Evolutionary conservation across 2,888 invertebrate species (phyloP).

Genomic region (Calliopum simillimum): DNA sequence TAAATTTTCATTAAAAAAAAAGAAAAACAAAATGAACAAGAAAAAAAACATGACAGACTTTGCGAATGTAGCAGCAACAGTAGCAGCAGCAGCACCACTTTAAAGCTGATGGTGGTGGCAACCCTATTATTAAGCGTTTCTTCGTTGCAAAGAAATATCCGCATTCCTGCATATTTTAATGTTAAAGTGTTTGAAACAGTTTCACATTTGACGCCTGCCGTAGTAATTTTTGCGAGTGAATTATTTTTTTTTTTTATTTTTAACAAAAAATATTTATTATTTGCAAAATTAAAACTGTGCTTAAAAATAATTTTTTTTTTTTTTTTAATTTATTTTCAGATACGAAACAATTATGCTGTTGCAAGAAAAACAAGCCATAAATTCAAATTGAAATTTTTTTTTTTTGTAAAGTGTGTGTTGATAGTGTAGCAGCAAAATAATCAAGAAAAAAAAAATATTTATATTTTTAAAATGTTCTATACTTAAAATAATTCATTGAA

Average conservation of each 20-base stretch:
- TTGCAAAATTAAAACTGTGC: slow-evolving; percentile 59
- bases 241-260: slow-evolving; percentile 8
- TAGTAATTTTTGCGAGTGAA: not conserved
- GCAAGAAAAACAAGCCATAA: slow-evolving; percentile 4
- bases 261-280: slow-evolving; percentile 57
- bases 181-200: not conserved
- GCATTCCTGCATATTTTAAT: slow-evolving; percentile 35
- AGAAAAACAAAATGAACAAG: not conserved
- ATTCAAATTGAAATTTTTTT: not conserved
- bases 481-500: not conserved
- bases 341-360: not conserved
- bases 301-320: slow-evolving; percentile 51
- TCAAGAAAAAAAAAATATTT: not conserved
- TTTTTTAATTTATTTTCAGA: slow-evolving; percentile 26
- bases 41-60: slow-evolving; percentile 7
- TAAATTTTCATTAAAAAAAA: slow-evolving; percentile 14
- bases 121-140: not conserved
- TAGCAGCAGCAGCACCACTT: not conserved
- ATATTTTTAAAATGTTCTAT: too few species aligned
- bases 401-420: not conserved
- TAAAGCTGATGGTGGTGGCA: not conserved
- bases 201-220: not conserved
- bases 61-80: not conserved
- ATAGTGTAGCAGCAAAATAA: not conserved
- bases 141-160: slow-evolving; percentile 24